A percentile compares a stretch with the other conserved stretches of the same genome.
phyloP scores from a whole-genome alignment of 2,888 invertebrate genomes.

The Odiellus spinosus region DNA sequence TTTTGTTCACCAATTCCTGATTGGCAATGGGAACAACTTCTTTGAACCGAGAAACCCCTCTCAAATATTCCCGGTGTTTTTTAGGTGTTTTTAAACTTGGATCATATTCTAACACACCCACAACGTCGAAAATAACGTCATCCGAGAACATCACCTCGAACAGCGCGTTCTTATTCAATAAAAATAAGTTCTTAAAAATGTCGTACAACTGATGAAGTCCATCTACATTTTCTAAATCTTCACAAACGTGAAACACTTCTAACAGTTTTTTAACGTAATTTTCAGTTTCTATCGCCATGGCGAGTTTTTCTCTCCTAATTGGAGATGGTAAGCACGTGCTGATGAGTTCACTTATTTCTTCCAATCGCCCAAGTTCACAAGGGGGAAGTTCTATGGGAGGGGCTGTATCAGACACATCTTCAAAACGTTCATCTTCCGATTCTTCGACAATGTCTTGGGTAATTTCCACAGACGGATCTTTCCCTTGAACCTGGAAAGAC shows the following conservation, averaged over 20 bases:
- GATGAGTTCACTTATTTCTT: slow-evolving; percentile 80
- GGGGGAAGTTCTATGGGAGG: slow-evolving; percentile 87
- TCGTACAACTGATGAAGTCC: slow-evolving; percentile 87
- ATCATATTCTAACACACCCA: slow-evolving; percentile 96
- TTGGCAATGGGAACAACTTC: slow-evolving; percentile 79
- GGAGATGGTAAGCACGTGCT: slow-evolving; percentile 75
- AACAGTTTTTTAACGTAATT: slow-evolving; percentile 88
- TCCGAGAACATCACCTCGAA: slow-evolving; percentile 95
- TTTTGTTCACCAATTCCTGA: slow-evolving; percentile 85
- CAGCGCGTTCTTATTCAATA: slow-evolving; percentile 89
- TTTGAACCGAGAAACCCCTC: slow-evolving; percentile 36
- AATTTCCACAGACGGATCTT: slow-evolving; percentile 94
- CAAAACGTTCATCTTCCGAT: slow-evolving; percentile 89
- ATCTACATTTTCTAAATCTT: slow-evolving; percentile 86
- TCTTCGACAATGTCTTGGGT: slow-evolving; percentile 94
- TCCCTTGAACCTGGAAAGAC: slow-evolving; percentile 71
- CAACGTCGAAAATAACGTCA: slow-evolving; percentile 60
- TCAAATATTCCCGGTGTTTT: slow-evolving; percentile 88
- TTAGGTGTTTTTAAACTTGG: slow-evolving; percentile 67
- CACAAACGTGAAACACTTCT: slow-evolving; percentile 89
- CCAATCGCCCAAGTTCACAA: slow-evolving; percentile 80
- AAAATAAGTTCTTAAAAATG: slow-evolving; percentile 96
- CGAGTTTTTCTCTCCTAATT: slow-evolving; percentile 81
- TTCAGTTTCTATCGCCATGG: slow-evolving; percentile 80
- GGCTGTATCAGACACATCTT: slow-evolving; percentile 83